These are phyloP conservation scores for Agraylea sexmaculata DNA, from an alignment of 1,140 invertebrate species.

Conservation along the genomic window DNA sequence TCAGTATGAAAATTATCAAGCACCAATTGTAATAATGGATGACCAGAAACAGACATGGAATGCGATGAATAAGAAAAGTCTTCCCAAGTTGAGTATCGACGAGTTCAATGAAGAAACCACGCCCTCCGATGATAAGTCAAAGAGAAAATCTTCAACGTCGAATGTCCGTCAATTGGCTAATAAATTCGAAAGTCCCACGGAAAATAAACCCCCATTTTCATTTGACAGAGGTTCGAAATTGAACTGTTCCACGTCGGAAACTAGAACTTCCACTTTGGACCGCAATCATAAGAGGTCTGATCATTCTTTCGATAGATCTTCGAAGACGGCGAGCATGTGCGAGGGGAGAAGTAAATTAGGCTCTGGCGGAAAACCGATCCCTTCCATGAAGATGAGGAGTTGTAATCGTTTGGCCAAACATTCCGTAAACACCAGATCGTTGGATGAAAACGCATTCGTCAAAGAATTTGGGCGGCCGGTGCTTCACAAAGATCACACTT, in stretches of 20 bases:
- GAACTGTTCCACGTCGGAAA: constrained; percentile 11
- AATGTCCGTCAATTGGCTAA: constrained; percentile 45
- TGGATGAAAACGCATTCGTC: constrained; percentile 58
- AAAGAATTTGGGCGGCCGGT: constrained; percentile 43
- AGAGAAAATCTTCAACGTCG: constrained; percentile 14
- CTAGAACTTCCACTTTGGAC: constrained; percentile 12
- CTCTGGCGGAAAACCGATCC: constrained; percentile 13
- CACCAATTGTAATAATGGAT: constrained; percentile 2
- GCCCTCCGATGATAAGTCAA: constrained; percentile 4
- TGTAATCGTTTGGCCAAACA: constrained; percentile 42
- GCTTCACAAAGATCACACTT: constrained; percentile 29
- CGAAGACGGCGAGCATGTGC: constrained; percentile 20
- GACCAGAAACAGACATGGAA: not conserved
- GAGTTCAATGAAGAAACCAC: constrained; percentile 19
- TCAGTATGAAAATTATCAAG: constrained; percentile 19
- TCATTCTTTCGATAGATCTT: constrained; percentile 22
- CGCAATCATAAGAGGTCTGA: constrained; percentile 21
- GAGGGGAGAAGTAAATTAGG: constrained; percentile 13
- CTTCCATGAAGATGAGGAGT: constrained; percentile 23
- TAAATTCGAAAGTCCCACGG: constrained; percentile 45
- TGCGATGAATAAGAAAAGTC: not conserved
- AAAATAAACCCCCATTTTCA: constrained; percentile 32
- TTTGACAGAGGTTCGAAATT: constrained; percentile 30
- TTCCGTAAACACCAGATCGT: constrained; percentile 53
- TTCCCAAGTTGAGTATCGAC: constrained; percentile 11